Evolutionary conservation across 2,888 invertebrate species (phyloP).

Genomic region (Nomada lathburiana): DNA sequence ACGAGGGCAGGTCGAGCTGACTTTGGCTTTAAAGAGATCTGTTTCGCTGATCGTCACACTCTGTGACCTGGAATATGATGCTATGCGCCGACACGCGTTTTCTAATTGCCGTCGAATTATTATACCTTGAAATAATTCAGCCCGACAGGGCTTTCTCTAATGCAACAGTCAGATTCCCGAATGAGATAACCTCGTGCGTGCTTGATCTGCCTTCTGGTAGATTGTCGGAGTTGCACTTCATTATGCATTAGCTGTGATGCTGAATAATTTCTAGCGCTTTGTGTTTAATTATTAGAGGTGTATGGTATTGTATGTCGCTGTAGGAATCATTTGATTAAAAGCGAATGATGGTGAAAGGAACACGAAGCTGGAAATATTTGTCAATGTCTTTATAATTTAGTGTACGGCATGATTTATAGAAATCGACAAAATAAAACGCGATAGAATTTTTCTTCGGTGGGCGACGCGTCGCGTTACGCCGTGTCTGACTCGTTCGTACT

Average conservation of each 20-base stretch:
- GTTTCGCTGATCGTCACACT: slow-evolving; percentile 47
- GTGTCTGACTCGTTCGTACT: neutral
- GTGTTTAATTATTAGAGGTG: neutral
- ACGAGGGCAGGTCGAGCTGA: slow-evolving; percentile 52
- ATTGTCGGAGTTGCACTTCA: neutral
- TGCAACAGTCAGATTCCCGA: neutral
- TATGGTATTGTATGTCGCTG: too few relatives aligned
- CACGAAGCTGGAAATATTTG: neutral
- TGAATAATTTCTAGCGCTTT: slow-evolving; percentile 13
- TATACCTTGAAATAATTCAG: slow-evolving; percentile 2
- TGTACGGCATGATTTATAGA: slow-evolving; percentile 23
- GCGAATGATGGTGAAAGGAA: neutral
- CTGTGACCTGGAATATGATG: neutral
- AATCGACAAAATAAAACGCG: neutral
- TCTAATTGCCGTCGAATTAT: slow-evolving; percentile 41
- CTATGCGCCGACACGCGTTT: slow-evolving; percentile 19
- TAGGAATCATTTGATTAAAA: neutral
- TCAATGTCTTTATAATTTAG: slow-evolving; percentile 1
- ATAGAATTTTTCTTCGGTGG: neutral
- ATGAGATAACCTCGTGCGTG: slow-evolving; percentile 17
- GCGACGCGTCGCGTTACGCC: neutral
- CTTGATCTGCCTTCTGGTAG: slow-evolving; percentile 13
- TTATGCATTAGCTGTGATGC: slow-evolving; percentile 8
- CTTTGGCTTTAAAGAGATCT: slow-evolving; percentile 27
- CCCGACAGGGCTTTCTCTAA: neutral